Evolutionary conservation across 2,888 invertebrate genomes (phyloP).

Genomic region (Polyommatus iphigenia): DNA sequence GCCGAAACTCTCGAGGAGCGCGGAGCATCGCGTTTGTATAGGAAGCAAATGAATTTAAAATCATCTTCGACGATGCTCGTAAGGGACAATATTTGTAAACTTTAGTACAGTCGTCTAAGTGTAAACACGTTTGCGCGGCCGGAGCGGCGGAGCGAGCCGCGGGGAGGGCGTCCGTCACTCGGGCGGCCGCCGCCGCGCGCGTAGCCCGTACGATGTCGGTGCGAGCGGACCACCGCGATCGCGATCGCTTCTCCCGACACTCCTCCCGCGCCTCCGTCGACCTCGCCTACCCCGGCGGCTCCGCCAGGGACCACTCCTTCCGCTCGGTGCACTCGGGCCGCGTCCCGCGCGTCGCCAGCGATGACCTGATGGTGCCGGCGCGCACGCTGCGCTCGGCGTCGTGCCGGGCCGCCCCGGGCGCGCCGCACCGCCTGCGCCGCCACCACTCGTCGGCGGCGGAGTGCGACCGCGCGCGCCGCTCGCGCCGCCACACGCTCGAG

Average conservation of each 20-base stretch:
- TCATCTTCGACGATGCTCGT: conserved; percentile 54
- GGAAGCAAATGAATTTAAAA: conserved; percentile 57
- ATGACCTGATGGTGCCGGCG: conserved; percentile 74
- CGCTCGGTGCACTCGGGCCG: conserved; percentile 74
- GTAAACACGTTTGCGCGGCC: conserved; percentile 68
- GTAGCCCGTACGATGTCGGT: conserved; percentile 76
- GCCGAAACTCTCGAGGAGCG: background rate
- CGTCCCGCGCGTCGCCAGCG: conserved; percentile 71
- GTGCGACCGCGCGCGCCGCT: conserved; percentile 72
- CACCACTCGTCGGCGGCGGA: conserved; percentile 76
- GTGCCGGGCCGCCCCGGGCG: conserved; percentile 70
- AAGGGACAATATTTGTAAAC: conserved; percentile 68
- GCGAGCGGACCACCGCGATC: conserved; percentile 73
- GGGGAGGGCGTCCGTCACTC: conserved; percentile 60
- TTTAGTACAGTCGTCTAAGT: conserved; percentile 52
- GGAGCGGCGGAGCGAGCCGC: conserved; percentile 37
- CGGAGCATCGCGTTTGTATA: background rate
- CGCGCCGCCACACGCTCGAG: conserved; percentile 70
- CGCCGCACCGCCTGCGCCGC: conserved; percentile 71
- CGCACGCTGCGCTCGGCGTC: conserved; percentile 74
- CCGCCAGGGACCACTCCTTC: conserved; percentile 70
- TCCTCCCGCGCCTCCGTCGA: conserved; percentile 77
- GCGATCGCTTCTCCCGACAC: conserved; percentile 74
- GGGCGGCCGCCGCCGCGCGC: conserved; percentile 76
- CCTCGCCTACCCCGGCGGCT: conserved; percentile 66